phyloP scores from a whole-genome alignment of 1,140 invertebrate genomes.

The Delia radicum region DNA sequence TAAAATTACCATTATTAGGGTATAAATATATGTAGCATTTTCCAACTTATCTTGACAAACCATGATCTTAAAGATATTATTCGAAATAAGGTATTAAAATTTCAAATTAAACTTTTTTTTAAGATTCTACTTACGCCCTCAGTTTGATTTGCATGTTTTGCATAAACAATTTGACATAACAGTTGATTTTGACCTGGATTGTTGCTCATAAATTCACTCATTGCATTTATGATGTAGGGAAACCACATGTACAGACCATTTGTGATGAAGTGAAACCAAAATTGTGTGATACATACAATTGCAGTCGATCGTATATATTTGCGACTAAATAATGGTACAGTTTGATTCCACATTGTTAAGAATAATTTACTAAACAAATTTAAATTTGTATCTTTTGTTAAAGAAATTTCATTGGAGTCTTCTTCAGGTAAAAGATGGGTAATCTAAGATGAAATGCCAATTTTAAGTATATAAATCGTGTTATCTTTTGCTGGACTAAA shows the following conservation, averaged over 20 bases:
- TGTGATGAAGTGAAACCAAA: constrained; percentile 58
- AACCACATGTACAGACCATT: constrained; percentile 61
- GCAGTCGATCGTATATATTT: constrained; percentile 57
- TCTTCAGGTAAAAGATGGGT: constrained; percentile 18
- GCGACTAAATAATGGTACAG: constrained; percentile 55
- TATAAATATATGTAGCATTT: no score
- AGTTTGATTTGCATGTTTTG: no score
- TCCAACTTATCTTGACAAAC: no score
- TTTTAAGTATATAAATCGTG: neutral
- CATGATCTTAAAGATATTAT: no score
- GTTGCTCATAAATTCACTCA: no score
- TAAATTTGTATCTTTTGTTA: neutral
- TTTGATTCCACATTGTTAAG: constrained; percentile 56
- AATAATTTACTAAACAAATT: neutral
- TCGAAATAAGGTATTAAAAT: no score
- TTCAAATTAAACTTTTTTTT: no score
- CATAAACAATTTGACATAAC: no score
- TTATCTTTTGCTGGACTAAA: neutral
- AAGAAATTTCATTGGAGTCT: constrained; percentile 24
- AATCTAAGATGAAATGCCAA: neutral
- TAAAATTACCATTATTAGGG: no score
- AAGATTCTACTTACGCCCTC: no score
- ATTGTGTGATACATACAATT: constrained; percentile 58
- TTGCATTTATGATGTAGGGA: constrained; percentile 59
- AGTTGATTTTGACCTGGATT: no score